A percentile compares a stretch with the other conserved stretches of the same genome.
phyloP scores from a whole-genome alignment of 1,140 invertebrate species.

The Drosophila navojoa region DNA sequence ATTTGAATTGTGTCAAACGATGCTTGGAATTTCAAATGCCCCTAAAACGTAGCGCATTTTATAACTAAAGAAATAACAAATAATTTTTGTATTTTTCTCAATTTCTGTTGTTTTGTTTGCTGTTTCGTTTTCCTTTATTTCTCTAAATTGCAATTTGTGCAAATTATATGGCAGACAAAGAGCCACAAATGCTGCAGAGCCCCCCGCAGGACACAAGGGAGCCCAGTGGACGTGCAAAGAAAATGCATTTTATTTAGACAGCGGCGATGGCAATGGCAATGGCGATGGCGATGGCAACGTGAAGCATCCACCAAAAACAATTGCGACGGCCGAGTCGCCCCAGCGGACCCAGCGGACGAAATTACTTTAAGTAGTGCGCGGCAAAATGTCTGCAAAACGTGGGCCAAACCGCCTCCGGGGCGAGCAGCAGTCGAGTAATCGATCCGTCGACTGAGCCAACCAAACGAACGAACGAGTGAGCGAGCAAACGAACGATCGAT shows the following conservation, averaged over 20 bases:
- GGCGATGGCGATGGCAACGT: constrained; percentile 18
- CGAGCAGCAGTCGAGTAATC: constrained; percentile 2
- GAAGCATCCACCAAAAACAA: constrained; percentile 46
- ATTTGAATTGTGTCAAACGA: background rate
- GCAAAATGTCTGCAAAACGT: constrained; percentile 79
- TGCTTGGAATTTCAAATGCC: background rate
- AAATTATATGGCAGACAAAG: constrained; percentile 78
- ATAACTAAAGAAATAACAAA: constrained; percentile 35
- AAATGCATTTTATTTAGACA: constrained; percentile 76
- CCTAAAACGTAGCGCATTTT: constrained; percentile 8
- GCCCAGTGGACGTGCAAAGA: constrained; percentile 54
- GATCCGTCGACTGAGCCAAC: constrained; percentile 14
- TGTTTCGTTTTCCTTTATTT: constrained; percentile 69
- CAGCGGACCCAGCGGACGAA: constrained; percentile 12
- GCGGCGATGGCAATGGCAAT: too few relatives aligned
- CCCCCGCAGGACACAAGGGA: constrained; percentile 12
- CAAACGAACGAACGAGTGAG: constrained; percentile 19
- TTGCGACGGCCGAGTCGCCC: constrained; percentile 19
- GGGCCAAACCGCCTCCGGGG: constrained; percentile 61
- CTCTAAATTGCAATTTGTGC: constrained; percentile 80
- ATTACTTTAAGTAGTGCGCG: constrained; percentile 49
- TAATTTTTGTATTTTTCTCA: constrained; percentile 43
- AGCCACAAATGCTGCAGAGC: constrained; percentile 62
- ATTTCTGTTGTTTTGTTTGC: constrained; percentile 28
- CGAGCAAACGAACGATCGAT: constrained; percentile 21